Conservation (phyloP, 1,140 invertebrate species). For the Bombus waltoni region DNA sequence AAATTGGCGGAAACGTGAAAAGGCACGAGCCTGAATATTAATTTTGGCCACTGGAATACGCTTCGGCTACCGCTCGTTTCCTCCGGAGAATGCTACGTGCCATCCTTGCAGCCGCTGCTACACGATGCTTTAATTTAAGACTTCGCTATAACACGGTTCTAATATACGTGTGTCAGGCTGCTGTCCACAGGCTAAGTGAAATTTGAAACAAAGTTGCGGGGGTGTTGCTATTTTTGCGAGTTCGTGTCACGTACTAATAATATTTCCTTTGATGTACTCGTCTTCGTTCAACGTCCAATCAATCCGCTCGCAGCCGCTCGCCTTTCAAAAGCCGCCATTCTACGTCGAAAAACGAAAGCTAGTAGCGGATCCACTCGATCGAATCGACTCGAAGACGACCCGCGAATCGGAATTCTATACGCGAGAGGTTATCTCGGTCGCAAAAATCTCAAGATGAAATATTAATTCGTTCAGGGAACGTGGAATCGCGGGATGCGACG, state of each 20-base stretch:
- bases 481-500: no score
- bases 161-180: not conserved
- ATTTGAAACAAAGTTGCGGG: constrained; percentile 62
- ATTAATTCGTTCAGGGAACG: not conserved
- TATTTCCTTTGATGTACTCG: constrained; percentile 76
- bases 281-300: constrained; percentile 75
- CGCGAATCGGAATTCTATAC: not conserved
- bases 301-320: constrained; percentile 68
- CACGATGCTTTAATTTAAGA: not conserved
- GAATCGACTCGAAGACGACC: constrained; percentile 27
- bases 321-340: constrained; percentile 67
- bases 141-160: not conserved
- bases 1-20: not conserved
- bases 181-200: constrained; percentile 9
- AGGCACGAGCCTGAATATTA: not conserved
- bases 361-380: not conserved
- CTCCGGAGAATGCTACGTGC: not conserved
- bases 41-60: not conserved
- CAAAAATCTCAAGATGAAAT: not conserved
- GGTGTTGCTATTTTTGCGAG: constrained; percentile 71
- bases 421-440: not conserved
- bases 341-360: not conserved
- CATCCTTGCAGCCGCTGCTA: no score
- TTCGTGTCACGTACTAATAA: constrained; percentile 75
- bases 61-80: not conserved